Base-by-base conservation (phyloP, 2,113 vertebrate genomes). In the Pelecanoides urinatrix region DNA sequence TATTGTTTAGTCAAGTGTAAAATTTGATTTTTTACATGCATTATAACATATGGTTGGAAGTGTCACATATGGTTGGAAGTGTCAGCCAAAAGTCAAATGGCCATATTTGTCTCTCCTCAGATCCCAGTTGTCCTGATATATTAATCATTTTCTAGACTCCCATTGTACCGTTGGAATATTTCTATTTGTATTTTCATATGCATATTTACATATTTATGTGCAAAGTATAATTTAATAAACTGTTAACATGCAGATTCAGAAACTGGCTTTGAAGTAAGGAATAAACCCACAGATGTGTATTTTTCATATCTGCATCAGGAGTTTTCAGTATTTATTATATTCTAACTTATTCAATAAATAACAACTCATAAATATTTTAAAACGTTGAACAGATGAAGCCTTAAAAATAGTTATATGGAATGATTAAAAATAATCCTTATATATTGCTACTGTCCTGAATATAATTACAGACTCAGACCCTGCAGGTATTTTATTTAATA, bases 71-170 rank as follows among this genome's bases (percentile, higher is more conserved):
- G 79, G 29, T 77, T 75, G 67, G 17, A 92, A 94, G 58, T 73
- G 86, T 94, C 91, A 95, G 79, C 86, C 94, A 96, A 85, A 91
- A 92, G 88, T 92, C 92, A 94, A 92, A 95, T 58, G 26, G 18
- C 40, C 66, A 50, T 91, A 79, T 17, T 53, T 84, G 45, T 50
- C 47, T 61, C 21, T 70, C 34, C 34, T 74, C 83, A 91, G n/a
- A 87, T 76, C 22, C 49, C 67, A 68, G n/a, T 91, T 73, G 38
- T 66, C 53, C 70, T 85, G 52, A 55, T 86, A 80, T 68, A 82
- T 68, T 94, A 91, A 82, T 59, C 2, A 72, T 76, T 92, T 92
- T 85, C 11, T 67, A 59, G 44, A 59, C 8, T 91, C 55, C 18
- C 4, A 22, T 44, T 78, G n/a, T 75, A 55, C 27, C 47, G 11